phyloP scores from a whole-genome alignment of 2,797 vertebrate genomes.

The Chiroxiphia lanceolata region DNA sequence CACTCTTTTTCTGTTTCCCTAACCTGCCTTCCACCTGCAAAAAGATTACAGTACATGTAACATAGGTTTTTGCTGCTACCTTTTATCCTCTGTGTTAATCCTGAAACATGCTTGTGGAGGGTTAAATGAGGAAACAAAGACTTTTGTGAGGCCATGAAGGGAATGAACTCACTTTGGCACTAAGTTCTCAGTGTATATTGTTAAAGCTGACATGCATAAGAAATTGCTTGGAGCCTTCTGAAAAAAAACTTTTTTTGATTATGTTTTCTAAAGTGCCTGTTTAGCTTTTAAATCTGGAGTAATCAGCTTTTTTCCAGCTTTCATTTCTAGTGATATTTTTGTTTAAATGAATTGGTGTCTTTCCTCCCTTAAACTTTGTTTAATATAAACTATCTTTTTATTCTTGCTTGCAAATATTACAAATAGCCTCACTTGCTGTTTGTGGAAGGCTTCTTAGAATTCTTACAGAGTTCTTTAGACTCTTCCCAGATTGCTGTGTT shows the following conservation, averaged over 20 bases:
- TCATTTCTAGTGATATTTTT: neutral
- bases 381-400: neutral
- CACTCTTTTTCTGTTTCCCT: neutral
- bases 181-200: neutral
- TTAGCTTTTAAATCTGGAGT: neutral
- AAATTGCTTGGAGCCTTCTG: neutral
- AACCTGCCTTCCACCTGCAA: neutral
- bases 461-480: neutral
- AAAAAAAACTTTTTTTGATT: neutral
- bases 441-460: neutral
- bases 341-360: neutral
- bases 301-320: neutral
- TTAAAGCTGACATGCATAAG: neutral
- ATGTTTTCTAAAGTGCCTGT: neutral
- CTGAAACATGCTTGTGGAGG: neutral
- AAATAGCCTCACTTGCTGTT: neutral
- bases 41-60: neutral
- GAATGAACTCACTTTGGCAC: neutral
- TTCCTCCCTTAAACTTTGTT: neutral
- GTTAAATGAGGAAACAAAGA: neutral
- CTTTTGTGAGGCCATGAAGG: neutral
- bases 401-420: neutral
- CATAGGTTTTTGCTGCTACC: neutral
- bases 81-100: neutral
- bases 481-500: neutral